These are phyloP conservation scores for Peromyscus attwateri DNA, from an alignment of 2,797 vertebrate genomes.

Conservation along the genomic window DNA sequence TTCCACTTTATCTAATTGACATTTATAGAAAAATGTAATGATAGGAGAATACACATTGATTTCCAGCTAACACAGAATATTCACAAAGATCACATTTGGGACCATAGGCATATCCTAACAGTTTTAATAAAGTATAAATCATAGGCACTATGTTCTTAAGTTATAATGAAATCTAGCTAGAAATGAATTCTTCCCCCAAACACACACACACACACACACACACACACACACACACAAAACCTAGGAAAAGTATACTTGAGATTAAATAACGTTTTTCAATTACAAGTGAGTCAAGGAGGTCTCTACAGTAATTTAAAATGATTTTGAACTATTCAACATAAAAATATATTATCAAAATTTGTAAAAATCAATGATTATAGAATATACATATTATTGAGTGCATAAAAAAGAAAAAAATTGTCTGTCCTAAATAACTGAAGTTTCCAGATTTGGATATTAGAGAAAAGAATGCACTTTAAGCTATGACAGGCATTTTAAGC, in stretches of 20 bases:
- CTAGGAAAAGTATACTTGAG: background rate
- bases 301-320: slow-evolving; percentile 23
- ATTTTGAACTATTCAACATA: slow-evolving; percentile 32
- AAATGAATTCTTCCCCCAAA: background rate
- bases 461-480: slow-evolving; percentile 32
- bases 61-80: background rate
- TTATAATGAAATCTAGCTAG: background rate
- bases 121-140: background rate
- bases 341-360: slow-evolving; percentile 8
- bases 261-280: slow-evolving; percentile 31
- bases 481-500: background rate
- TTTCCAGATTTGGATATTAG: background rate
- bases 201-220: background rate
- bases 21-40: slow-evolving; percentile 2
- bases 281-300: background rate
- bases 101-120: background rate
- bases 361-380: slow-evolving; percentile 29
- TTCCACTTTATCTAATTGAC: background rate
- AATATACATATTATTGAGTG: background rate
- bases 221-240: background rate
- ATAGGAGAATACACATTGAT: background rate
- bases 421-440: background rate
- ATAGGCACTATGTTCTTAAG: background rate
- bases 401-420: background rate
- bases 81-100: background rate